Conservation (phyloP, 2,888 invertebrate species). For the Eilema depressum region DNA sequence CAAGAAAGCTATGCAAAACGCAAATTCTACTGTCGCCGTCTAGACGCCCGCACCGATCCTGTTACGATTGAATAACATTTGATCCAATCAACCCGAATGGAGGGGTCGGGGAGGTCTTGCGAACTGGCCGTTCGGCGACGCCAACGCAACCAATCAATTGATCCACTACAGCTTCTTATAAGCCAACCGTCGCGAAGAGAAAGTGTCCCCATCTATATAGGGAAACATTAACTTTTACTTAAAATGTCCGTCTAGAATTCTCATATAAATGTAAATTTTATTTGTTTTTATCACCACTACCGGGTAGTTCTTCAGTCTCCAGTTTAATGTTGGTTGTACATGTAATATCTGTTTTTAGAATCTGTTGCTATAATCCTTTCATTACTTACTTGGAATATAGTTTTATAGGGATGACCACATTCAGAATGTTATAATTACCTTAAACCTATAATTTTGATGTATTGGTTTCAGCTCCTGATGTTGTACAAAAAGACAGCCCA, state of each 20-base stretch:
- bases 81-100: constrained; percentile 83
- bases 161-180: constrained; percentile 55
- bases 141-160: constrained; percentile 70
- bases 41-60: constrained; percentile 75
- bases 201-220: constrained; percentile 29
- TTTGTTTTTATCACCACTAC: constrained; percentile 25
- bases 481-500: constrained; percentile 91
- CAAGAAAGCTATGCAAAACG: constrained; percentile 83
- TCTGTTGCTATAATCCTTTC: constrained; percentile 28
- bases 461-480: constrained; percentile 90
- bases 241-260: constrained; percentile 24
- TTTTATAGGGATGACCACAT: constrained; percentile 28
- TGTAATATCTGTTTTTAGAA: constrained; percentile 26
- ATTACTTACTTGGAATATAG: constrained; percentile 31
- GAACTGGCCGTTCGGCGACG: constrained; percentile 58
- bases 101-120: constrained; percentile 79
- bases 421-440: background rate
- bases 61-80: constrained; percentile 84
- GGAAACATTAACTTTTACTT: constrained; percentile 38
- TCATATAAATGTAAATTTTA: constrained; percentile 34
- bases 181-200: constrained; percentile 36
- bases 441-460: constrained; percentile 17
- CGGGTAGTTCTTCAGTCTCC: background rate
- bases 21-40: constrained; percentile 84
- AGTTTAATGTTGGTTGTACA: constrained; percentile 12